A percentile compares a stretch with the other conserved stretches of the same genome.
These are phyloP conservation scores for Chionodraco myersi DNA, from an alignment of 2,113 vertebrate species.

Conservation along the genomic window DNA sequence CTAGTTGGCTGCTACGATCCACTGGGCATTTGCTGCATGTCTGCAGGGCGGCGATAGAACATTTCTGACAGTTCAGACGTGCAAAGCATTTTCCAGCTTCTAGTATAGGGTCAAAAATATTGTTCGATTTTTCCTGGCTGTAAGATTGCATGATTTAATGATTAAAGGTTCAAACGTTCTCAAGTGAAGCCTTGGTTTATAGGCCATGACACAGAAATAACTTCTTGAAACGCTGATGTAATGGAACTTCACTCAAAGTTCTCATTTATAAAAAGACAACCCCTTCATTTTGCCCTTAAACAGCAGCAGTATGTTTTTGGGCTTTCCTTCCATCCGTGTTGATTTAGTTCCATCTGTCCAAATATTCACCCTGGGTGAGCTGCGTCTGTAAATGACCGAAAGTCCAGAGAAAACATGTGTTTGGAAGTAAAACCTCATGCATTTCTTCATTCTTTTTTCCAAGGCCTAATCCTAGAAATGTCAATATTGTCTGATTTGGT, in stretches of 20 bases:
- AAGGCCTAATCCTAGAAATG: slow-evolving; percentile 34
- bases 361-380: neutral
- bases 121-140: neutral
- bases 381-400: slow-evolving; percentile 11
- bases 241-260: neutral
- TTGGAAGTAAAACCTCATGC: slow-evolving; percentile 13
- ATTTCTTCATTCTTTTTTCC: slow-evolving; percentile 49
- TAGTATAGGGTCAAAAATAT: neutral
- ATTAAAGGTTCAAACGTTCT: neutral
- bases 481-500: slow-evolving; percentile 54
- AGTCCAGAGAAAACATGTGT: slow-evolving; percentile 29
- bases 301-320: slow-evolving; percentile 16
- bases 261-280: neutral
- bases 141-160: neutral
- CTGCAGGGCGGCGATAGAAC: slow-evolving; percentile 16
- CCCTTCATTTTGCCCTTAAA: neutral
- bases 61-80: neutral
- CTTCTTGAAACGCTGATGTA: neutral
- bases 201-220: slow-evolving; percentile 13
- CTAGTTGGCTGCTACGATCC: neutral
- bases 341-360: slow-evolving; percentile 9
- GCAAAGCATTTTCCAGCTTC: neutral
- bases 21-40: slow-evolving; percentile 5
- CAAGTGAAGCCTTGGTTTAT: neutral
- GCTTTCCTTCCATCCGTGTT: neutral